These are phyloP conservation scores for Leiothrix lutea DNA, from an alignment of 2,113 vertebrate genomes.

Conservation along the genomic window DNA sequence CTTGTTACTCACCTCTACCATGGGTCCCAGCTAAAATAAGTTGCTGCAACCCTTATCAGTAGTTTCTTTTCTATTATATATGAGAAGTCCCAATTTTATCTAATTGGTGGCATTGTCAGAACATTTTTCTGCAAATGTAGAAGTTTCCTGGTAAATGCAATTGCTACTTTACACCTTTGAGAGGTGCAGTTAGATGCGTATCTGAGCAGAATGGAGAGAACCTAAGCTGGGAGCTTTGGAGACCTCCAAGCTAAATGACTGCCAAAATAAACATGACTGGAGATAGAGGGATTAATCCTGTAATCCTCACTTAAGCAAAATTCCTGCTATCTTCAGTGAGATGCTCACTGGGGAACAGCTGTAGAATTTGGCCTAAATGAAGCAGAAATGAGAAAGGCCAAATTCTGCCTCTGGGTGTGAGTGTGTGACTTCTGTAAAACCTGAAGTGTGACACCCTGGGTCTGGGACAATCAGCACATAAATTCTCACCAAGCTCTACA, in stretches of 20 bases:
- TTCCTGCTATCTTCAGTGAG: slow-evolving; percentile 18
- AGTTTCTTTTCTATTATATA: neutral
- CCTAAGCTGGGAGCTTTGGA: neutral
- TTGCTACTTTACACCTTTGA: neutral
- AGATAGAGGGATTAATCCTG: slow-evolving; percentile 46
- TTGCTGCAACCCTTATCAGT: neutral
- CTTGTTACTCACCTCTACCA: slow-evolving; percentile 11
- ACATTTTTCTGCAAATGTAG: neutral
- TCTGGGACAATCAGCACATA: neutral
- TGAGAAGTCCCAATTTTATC: neutral
- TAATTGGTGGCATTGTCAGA: slow-evolving; percentile 15
- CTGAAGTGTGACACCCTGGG: neutral
- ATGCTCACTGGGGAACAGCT: neutral
- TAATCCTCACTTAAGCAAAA: slow-evolving; percentile 54
- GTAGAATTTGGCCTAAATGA: slow-evolving; percentile 34
- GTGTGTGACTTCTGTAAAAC: neutral
- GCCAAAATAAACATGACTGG: slow-evolving; percentile 41
- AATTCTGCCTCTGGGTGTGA: neutral
- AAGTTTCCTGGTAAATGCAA: neutral
- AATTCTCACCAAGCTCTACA: neutral
- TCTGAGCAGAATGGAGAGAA: neutral
- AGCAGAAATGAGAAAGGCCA: slow-evolving; percentile 18
- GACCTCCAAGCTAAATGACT: neutral
- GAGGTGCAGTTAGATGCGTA: neutral
- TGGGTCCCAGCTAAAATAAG: neutral